Evolutionary conservation across 1,140 invertebrate species (phyloP), one percentile per base, ranked within the genome.

Genomic region (Oncopodura yosiiana): DNA sequence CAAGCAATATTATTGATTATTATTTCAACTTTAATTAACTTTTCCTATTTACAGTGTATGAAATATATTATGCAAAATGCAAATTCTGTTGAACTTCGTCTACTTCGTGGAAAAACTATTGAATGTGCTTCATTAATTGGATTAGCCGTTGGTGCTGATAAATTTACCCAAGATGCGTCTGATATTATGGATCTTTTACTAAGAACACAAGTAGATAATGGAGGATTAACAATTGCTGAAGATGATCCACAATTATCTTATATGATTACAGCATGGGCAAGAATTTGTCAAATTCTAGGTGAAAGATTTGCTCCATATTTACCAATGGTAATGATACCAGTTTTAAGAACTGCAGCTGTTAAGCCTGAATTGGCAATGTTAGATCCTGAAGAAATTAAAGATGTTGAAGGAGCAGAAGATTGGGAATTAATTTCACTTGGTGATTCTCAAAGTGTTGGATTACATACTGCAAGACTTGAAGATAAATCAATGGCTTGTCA

Each of bases 81-180:
- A 3, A 90, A 81, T 57, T 82, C 82, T 1, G 78, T 83, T 21
- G 89, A 96, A 66, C 75, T 95, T 21, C 85, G 88, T 66, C 75
- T 97, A 68, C 74, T 98, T 4, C 77, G 95, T 43, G 94, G 81
- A 12, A 97, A 97, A 72, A 93, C 92, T 0, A 97, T 98, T 62
- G 96, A 99, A 72, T 99, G 96, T 69, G 92, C 99, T 27, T 96
- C 92, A 69, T 75, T 99, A 23, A 99, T 99, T 70, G 96, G 94
- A 16, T 74, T 99, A 58, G 95, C 95, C 57, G 96, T 99, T 48
- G 95, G 95, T 8, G 78, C 83, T 42, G 92, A 97, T 57, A 95
- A 93, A 76, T 99, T 99, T 70, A 80, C 87, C 65, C 70, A 75
- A 11, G 96, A 99, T 73, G 94, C 94, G 9, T 86, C 83, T 62